Conservation (phyloP, 2,797 vertebrate species). For the Lacerta viridis region DNA sequence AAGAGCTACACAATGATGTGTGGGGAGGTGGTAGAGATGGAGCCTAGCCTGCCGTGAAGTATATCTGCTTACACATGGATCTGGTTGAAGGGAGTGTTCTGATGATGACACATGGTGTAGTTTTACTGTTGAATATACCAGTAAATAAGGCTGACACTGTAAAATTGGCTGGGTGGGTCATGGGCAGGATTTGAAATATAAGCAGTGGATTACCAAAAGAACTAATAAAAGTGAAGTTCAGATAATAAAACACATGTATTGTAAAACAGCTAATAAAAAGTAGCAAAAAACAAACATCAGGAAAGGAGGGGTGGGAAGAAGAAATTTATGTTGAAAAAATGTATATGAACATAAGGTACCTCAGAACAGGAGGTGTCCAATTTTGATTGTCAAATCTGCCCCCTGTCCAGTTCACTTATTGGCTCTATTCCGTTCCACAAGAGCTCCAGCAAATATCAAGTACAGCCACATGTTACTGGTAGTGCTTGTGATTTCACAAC, state of each 20-base stretch:
- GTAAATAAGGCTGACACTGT: background rate
- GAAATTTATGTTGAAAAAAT: background rate
- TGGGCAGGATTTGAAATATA: too few species aligned
- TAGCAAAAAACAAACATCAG: too few species aligned
- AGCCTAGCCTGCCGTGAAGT: background rate
- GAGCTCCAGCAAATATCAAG: conserved; percentile 27
- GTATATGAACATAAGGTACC: background rate
- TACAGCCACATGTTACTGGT: conserved; percentile 19
- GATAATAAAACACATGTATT: too few species aligned
- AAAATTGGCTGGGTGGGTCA: background rate
- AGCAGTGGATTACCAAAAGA: too few species aligned
- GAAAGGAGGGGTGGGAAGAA: background rate
- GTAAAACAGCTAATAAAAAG: too few species aligned
- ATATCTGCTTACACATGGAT: background rate
- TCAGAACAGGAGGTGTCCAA: background rate
- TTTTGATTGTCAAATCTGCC: background rate
- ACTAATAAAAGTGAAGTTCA: too few species aligned
- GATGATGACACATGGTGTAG: background rate
- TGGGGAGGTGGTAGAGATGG: background rate
- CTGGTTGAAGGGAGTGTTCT: background rate
- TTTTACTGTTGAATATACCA: background rate
- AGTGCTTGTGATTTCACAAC: conserved; percentile 11
- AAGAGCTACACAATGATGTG: background rate
- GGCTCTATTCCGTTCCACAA: conserved; percentile 22
- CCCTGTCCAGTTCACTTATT: conserved; percentile 19